phyloP scores from a whole-genome alignment of 2,797 vertebrate species.

The Erpetoichthys calabaricus region DNA sequence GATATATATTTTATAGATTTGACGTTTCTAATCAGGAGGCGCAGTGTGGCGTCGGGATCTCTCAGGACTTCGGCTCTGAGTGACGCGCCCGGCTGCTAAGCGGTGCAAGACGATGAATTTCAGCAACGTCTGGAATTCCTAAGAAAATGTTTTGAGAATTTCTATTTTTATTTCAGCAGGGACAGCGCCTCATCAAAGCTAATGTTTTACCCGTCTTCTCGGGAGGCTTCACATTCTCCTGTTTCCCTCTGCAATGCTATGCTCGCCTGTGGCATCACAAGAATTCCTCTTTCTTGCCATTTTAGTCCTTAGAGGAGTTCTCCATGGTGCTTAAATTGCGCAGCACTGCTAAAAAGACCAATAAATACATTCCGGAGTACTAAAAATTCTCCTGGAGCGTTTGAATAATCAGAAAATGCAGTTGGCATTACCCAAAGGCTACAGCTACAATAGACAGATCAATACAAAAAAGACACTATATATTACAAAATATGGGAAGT shows the following conservation, averaged over 20 bases:
- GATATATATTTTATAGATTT: no score
- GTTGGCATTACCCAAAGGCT: no score
- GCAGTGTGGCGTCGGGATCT: no score
- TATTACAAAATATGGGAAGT: no score
- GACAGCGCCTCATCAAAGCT: not conserved
- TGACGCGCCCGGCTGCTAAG: slow-evolving; percentile 7
- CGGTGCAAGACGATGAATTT: slow-evolving; percentile 2
- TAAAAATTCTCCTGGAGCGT: no score
- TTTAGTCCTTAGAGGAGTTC: slow-evolving; percentile 34
- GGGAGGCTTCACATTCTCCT: not conserved
- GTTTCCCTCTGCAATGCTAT: not conserved
- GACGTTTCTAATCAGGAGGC: no score
- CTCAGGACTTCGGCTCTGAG: slow-evolving; percentile 12
- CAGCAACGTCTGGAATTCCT: not conserved
- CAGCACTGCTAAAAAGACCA: no score
- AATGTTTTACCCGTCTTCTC: not conserved
- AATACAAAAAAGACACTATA: no score
- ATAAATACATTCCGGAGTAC: no score
- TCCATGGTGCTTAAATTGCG: slow-evolving; percentile 53
- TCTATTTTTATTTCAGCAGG: slow-evolving; percentile 11
- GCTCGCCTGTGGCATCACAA: slow-evolving; percentile 16
- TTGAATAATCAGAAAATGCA: no score
- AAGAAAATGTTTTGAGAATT: slow-evolving; percentile 9
- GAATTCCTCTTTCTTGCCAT: slow-evolving; percentile 8
- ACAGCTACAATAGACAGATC: no score